Percentiles rank a stretch among this genome's conserved stretches.
These are phyloP conservation scores for Meriones psammophilus DNA, from an alignment of 2,797 vertebrate genomes.

Conservation along the genomic window DNA sequence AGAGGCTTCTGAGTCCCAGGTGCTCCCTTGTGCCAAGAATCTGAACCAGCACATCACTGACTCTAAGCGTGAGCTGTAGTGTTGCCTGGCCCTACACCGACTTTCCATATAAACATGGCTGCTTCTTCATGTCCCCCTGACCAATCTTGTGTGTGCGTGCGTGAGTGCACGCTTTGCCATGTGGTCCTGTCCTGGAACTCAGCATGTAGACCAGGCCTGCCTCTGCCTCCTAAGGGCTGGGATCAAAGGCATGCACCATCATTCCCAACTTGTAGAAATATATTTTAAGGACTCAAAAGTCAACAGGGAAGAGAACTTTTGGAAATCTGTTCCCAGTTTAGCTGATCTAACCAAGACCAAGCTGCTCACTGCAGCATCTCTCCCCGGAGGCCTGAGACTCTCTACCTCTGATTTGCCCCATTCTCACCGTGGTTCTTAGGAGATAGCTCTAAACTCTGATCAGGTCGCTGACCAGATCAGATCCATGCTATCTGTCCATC, in stretches of 20 bases:
- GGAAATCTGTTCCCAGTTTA: constrained; percentile 4
- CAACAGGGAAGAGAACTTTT: background rate
- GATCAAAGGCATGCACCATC: background rate
- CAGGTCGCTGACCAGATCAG: background rate
- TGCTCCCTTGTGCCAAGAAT: background rate
- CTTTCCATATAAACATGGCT: background rate
- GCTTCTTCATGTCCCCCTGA: background rate
- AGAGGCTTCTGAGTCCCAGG: background rate
- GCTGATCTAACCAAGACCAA: background rate
- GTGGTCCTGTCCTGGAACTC: background rate
- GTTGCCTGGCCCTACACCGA: background rate
- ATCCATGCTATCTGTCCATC: background rate
- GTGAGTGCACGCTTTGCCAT: background rate
- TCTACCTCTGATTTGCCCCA: too few species aligned
- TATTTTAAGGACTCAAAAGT: background rate
- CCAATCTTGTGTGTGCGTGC: background rate
- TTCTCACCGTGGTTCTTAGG: background rate
- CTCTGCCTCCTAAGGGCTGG: background rate
- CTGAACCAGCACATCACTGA: background rate
- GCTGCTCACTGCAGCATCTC: background rate
- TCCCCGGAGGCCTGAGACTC: fast-evolving
- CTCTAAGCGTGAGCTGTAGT: fast-evolving
- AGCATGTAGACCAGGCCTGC: background rate
- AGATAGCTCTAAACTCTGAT: background rate
- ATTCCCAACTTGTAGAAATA: background rate